These are phyloP conservation scores for Nomada ruficornis DNA, from an alignment of 2,888 invertebrate genomes.

Conservation along the genomic window DNA sequence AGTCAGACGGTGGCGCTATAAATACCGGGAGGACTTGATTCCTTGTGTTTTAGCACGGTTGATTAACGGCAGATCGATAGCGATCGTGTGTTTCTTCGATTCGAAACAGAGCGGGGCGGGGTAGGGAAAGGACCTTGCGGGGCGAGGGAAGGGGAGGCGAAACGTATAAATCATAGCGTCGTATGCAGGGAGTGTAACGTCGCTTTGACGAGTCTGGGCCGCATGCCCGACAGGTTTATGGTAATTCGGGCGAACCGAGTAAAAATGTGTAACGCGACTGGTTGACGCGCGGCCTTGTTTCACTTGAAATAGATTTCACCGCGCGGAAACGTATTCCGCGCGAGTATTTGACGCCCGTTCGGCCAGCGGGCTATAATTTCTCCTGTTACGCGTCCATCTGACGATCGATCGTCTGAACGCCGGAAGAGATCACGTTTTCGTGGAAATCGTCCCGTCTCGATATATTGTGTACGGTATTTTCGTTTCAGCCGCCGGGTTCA, in stretches of 20 bases:
- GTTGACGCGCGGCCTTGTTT: constrained; percentile 68
- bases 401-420: constrained; percentile 10
- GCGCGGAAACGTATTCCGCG: constrained; percentile 59
- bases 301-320: constrained; percentile 70
- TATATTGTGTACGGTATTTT: not conserved
- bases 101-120: not conserved
- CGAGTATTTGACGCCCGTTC: constrained; percentile 51
- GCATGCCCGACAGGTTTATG: constrained; percentile 62
- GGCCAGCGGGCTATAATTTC: constrained; percentile 47
- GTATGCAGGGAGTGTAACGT: constrained; percentile 36
- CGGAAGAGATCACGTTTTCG: not conserved
- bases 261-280: constrained; percentile 67
- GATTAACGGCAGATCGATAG: constrained; percentile 56
- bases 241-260: constrained; percentile 62
- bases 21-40: constrained; percentile 63
- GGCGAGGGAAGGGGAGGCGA: not conserved
- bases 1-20: constrained; percentile 62
- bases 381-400: constrained; percentile 15
- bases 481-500: too few species aligned
- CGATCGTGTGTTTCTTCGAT: constrained; percentile 25
- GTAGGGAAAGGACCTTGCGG: not conserved
- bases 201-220: constrained; percentile 35
- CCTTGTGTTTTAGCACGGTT: constrained; percentile 53
- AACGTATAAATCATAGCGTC: not conserved
- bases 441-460: not conserved